Percentiles rank a stretch among this genome's conserved stretches.
Conservation (phyloP, 64 coral and sea anemone species). For the Cladopsammia gracilis region DNA sequence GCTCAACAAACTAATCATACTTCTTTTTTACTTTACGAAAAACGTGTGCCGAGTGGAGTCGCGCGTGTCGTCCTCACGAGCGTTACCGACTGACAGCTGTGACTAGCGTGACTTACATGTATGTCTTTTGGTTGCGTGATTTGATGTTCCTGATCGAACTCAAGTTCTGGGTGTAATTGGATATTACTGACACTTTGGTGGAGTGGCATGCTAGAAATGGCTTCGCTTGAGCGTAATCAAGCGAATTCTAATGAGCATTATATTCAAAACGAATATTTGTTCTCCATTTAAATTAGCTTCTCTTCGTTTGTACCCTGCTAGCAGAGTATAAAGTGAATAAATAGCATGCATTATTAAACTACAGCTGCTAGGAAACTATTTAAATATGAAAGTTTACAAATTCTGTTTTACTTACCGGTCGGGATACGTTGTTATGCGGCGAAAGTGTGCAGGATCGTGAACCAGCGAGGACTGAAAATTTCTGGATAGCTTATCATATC, state of each 20-base stretch:
- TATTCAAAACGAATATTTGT: neutral
- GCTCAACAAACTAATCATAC: no score
- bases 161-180: no score
- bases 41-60: no score
- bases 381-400: neutral
- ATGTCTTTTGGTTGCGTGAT: neutral
- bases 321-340: no score
- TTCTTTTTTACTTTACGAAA: no score
- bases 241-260: neutral
- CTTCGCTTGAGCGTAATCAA: no score
- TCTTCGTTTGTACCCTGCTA: neutral
- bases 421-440: constrained; percentile 83
- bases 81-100: no score
- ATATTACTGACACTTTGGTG: no score
- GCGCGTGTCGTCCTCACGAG: neutral
- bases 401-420: constrained; percentile 66
- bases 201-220: no score
- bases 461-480: constrained; percentile 84
- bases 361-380: neutral
- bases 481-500: constrained; percentile 72
- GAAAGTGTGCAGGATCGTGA: constrained; percentile 40
- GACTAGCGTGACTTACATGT: neutral
- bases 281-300: neutral
- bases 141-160: neutral
- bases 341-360: neutral